phyloP scores from a whole-genome alignment of 2,113 vertebrate species.

The Neolamprologus modestus region DNA sequence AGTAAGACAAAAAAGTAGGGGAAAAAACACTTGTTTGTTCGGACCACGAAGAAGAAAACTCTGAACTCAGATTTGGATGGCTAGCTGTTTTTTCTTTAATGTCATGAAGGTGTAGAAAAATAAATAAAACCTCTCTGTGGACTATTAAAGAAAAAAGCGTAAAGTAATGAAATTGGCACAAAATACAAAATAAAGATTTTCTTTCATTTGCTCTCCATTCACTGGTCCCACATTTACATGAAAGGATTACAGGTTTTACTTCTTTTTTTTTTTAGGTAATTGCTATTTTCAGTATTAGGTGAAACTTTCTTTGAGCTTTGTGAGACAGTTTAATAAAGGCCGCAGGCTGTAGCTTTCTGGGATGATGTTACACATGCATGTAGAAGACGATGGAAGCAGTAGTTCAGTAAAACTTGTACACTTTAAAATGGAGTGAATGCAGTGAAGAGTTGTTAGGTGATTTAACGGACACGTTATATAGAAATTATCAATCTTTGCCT shows the following conservation, averaged over 20 bases:
- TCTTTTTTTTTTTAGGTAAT: not conserved
- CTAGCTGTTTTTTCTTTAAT: not conserved
- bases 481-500: not conserved
- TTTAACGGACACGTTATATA: not conserved
- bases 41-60: not conserved
- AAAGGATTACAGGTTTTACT: not conserved
- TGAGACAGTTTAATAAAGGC: not conserved
- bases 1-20: not conserved
- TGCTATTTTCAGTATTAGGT: not conserved
- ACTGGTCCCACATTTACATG: not conserved
- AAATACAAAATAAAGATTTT: not conserved
- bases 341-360: not conserved
- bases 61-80: not conserved
- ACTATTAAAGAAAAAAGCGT: not conserved
- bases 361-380: not conserved
- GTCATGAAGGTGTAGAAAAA: not conserved
- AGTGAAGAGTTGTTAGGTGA: not conserved
- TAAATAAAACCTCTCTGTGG: not conserved
- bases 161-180: not conserved
- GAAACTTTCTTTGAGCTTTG: not conserved
- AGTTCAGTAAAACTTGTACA: not conserved
- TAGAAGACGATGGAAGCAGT: not conserved
- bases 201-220: not conserved
- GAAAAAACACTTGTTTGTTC: not conserved
- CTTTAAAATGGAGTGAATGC: not conserved